Base-by-base conservation (phyloP, 2,888 invertebrate species). In the Phaedon cochleariae region DNA sequence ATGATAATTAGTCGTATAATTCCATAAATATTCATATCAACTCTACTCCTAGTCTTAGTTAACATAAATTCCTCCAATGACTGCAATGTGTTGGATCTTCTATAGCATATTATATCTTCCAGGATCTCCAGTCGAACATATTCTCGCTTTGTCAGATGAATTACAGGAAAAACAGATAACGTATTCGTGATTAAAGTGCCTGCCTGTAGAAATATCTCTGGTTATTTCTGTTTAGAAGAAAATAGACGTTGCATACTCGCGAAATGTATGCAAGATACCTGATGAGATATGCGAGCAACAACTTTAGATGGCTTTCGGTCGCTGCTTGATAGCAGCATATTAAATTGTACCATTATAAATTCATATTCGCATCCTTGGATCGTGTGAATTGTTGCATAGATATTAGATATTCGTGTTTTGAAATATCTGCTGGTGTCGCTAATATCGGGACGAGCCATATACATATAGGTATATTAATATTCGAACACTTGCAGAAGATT, bases 111-210 rank as follows among this genome's bases (percentile, higher is more conserved):
- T 9, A 4, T 41, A 41, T 41, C 41, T 10, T 15, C 41, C 15
- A 3, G 15, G 26, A 57, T 46, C 57, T 17, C 7, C 26, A 15
- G 57, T 26, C 45, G 29, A 45, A 57, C 57, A 57, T 15, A 41
- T 57, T 57, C 26, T 26, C 41, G 46, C 57, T 45, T 18, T 26
- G 29, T 29, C 45, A 57, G 45, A 26, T 57, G 46, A 57, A 57
- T 57, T 57, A 45, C 57, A 45, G 46, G 41, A 57, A 46, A 26
- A 45, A 18, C 18, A 26, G 57, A 57, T 57, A 57, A 57, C 31
- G 29, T 41, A 26, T 22, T 57, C 17, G 55, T 18, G 45, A 57
- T 45, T 54, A 57, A 57, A 57, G 17, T 45, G 18, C 45, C 21
- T 48, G 48, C 57, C 26, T 21, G 18, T 57, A 29, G 57, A 57